A percentile compares a stretch with the other conserved stretches of the same genome.
Evolutionary conservation across 2,888 invertebrate species (phyloP).

Genomic region (Lydus trimaculatus): DNA sequence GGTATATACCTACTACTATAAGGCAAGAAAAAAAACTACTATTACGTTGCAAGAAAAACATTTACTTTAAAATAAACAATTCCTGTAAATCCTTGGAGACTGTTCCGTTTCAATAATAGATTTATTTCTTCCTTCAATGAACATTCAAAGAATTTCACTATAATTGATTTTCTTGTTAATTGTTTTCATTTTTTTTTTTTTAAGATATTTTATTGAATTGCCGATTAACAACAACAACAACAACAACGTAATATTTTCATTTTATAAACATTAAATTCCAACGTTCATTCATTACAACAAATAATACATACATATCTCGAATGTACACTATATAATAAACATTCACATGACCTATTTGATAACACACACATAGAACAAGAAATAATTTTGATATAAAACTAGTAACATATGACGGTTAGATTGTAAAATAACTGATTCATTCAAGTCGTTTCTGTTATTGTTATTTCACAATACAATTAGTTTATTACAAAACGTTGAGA

Average conservation of each 20-base stretch:
- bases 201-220: too few species aligned
- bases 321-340: not conserved
- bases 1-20: too few species aligned
- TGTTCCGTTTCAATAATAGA: not conserved
- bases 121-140: not conserved
- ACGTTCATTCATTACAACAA: conserved; percentile 1
- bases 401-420: not conserved
- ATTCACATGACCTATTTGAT: conserved; percentile 7
- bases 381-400: conserved; percentile 1
- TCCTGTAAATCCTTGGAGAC: not conserved
- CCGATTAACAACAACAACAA: not conserved
- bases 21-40: not conserved
- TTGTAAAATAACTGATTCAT: conserved; percentile 2
- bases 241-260: conserved; percentile 18
- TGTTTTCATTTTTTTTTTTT: not conserved
- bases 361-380: not conserved
- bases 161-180: not conserved
- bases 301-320: not conserved
- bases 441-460: conserved; percentile 6
- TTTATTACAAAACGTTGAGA: not conserved
- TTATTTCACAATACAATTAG: conserved; percentile 11
- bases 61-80: not conserved
- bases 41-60: not conserved
- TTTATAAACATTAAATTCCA: conserved; percentile 1
- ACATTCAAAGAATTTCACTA: not conserved